phyloP scores from a whole-genome alignment of 2,797 vertebrate species.

The Peromyscus eremicus region DNA sequence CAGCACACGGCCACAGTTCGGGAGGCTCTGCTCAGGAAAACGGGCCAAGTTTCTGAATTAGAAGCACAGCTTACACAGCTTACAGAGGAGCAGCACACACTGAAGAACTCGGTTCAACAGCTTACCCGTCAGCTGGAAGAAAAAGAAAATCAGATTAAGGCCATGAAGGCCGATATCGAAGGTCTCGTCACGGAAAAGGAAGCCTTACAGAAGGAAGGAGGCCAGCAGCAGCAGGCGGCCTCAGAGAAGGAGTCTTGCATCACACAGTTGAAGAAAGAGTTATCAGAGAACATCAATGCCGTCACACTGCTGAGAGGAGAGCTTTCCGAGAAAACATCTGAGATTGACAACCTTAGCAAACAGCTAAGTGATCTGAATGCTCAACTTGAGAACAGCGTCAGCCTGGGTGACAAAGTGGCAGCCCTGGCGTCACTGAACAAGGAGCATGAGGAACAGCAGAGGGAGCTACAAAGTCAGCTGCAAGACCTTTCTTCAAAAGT shows the following conservation, averaged over 20 bases:
- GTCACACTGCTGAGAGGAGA: conserved; percentile 91
- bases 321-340: conserved; percentile 90
- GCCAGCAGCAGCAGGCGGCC: conserved; percentile 89
- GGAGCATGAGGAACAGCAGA: conserved; percentile 89
- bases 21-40: conserved; percentile 88
- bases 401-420: conserved; percentile 92
- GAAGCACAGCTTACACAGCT: conserved; percentile 91
- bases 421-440: conserved; percentile 90
- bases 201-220: conserved; percentile 88
- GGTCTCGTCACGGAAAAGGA: conserved; percentile 90
- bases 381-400: conserved; percentile 89
- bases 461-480: conserved; percentile 87
- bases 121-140: conserved; percentile 90
- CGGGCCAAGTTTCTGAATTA: conserved; percentile 89
- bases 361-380: conserved; percentile 90
- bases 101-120: conserved; percentile 91
- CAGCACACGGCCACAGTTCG: conserved; percentile 87
- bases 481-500: conserved; percentile 88
- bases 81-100: conserved; percentile 88
- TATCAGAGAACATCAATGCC: conserved; percentile 89
- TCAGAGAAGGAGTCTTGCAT: conserved; percentile 93
- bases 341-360: conserved; percentile 89
- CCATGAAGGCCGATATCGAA: conserved; percentile 90
- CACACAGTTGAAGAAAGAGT: conserved; percentile 91
- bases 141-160: conserved; percentile 90